Base-by-base conservation (phyloP, 2,888 invertebrate species). In the Apeira syringaria region DNA sequence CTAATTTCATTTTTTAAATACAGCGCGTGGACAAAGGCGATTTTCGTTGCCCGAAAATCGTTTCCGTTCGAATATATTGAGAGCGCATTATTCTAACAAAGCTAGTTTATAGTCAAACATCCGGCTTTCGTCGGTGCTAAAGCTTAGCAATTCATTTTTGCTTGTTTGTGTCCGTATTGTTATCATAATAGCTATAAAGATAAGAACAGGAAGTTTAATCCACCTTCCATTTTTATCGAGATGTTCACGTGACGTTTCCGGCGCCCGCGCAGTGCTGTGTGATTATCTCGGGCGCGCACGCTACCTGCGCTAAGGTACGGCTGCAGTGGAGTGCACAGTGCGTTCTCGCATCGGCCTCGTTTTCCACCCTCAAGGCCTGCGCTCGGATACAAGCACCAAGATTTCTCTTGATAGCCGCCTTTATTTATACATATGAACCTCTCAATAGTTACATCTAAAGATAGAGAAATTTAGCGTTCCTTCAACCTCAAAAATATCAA, bases 101-200 rank as follows among this genome's bases (percentile, higher is more conserved):
- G 72, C 64, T 63, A 78, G 84, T 83, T 80, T 80, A 71, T 73
- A 74, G 64, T 74, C 72, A 83, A 83, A 87, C 84, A 86, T 88
- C 87, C 87, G 86, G 85, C 78, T 84, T 78, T 75, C 64, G 67
- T 44, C 54, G 46, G 32, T 35, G 48, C 48, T 43, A 47, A 39
- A 39, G 36, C 26, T 27, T 29, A 28, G 28, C 39, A 35, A 46
- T 56, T 56, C 52, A 53, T 50, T 47, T 48, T 50, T 42, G 33
- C 36, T 35, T 48, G 38, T 48, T 37, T 48, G 44, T 42, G 35
- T 32, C 36, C 22, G 35, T 37, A 44, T 48, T 47, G 45, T 56
- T 50, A 51, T 48, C 43, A 30, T 36, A 47, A 48, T 42, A 27
- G 28, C 27, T 30, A 39, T 37, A 34, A 30, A 54, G 51, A 55